phyloP scores from a whole-genome alignment of 2,797 vertebrate genomes.

The Lerista edwardsae region DNA sequence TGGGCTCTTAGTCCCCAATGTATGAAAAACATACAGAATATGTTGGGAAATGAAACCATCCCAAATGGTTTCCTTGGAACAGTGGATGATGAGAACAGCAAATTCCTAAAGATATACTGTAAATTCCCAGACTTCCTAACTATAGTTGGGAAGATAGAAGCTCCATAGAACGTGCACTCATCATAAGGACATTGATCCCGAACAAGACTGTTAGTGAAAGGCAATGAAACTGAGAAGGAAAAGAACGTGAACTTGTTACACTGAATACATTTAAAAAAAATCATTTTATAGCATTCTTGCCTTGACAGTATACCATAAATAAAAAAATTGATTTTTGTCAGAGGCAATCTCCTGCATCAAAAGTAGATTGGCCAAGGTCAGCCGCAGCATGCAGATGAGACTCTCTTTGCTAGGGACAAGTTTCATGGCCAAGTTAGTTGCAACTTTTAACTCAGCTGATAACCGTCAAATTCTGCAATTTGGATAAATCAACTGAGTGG shows the following conservation, averaged over 20 bases:
- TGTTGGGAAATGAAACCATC: no score
- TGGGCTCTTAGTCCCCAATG: neutral
- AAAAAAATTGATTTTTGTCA: conserved; percentile 5
- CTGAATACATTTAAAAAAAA: neutral
- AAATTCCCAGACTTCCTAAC: no score
- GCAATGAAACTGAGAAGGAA: conserved; percentile 5
- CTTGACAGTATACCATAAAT: conserved; percentile 10
- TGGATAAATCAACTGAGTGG: neutral
- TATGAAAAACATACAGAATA: neutral
- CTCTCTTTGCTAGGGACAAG: conserved; percentile 21
- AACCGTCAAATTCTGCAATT: neutral
- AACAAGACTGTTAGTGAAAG: neutral
- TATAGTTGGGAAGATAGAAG: neutral
- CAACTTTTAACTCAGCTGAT: conserved; percentile 22
- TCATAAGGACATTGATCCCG: conserved; percentile 16
- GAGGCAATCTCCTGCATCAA: neutral
- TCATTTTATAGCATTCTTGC: conserved; percentile 3
- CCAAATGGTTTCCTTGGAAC: neutral
- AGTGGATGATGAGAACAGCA: neutral
- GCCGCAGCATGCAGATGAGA: neutral
- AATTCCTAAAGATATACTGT: no score
- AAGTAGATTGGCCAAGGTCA: neutral
- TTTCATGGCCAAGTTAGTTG: conserved; percentile 29
- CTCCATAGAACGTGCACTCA: neutral
- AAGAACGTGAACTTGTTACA: neutral